Conservation (phyloP, 2,888 invertebrate species). For the Portevinia maculata region DNA sequence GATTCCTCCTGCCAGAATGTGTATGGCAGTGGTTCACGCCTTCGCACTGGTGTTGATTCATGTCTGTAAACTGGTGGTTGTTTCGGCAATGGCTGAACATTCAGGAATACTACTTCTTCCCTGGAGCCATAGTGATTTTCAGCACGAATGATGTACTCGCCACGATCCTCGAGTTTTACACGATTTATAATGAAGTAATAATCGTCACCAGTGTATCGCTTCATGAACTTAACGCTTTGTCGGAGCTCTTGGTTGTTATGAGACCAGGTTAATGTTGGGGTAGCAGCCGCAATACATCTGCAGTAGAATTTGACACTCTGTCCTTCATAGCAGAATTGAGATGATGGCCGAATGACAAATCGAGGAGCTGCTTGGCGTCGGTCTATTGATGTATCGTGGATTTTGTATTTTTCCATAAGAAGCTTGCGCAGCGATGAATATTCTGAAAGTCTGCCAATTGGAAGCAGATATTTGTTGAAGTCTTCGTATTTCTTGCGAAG, state of each 20-base stretch:
- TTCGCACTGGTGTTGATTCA: slow-evolving; percentile 88
- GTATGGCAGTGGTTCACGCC: slow-evolving; percentile 92
- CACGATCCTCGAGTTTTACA: slow-evolving; percentile 96
- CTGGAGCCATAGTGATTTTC: slow-evolving; percentile 98
- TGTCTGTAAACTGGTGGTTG: slow-evolving; percentile 84
- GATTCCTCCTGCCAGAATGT: slow-evolving; percentile 96
- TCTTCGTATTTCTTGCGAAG: slow-evolving; percentile 92
- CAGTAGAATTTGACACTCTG: slow-evolving; percentile 99
- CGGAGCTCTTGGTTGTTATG: slow-evolving; percentile 95
- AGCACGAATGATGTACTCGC: slow-evolving; percentile 98
- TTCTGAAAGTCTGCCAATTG: slow-evolving; percentile 98
- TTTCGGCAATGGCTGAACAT: slow-evolving; percentile 90
- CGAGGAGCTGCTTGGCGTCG: slow-evolving; percentile 98
- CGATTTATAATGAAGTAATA: slow-evolving; percentile 99
- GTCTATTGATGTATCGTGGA: slow-evolving; percentile 97
- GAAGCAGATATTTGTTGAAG: slow-evolving; percentile 93
- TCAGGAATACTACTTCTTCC: slow-evolving; percentile 98
- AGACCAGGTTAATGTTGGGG: slow-evolving; percentile 98
- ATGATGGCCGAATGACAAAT: slow-evolving; percentile 98
- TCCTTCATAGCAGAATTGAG: slow-evolving; percentile 98
- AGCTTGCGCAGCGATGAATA: slow-evolving; percentile 98
- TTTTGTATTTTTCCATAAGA: slow-evolving; percentile 97
- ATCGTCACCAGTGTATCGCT: slow-evolving; percentile 97
- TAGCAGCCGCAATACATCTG: slow-evolving; percentile 96
- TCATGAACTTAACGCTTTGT: slow-evolving; percentile 99